Percentiles rank a stretch among this genome's conserved stretches.
Conservation (phyloP, 2,888 invertebrate genomes). For the Caenorhabditis doughertyi region DNA sequence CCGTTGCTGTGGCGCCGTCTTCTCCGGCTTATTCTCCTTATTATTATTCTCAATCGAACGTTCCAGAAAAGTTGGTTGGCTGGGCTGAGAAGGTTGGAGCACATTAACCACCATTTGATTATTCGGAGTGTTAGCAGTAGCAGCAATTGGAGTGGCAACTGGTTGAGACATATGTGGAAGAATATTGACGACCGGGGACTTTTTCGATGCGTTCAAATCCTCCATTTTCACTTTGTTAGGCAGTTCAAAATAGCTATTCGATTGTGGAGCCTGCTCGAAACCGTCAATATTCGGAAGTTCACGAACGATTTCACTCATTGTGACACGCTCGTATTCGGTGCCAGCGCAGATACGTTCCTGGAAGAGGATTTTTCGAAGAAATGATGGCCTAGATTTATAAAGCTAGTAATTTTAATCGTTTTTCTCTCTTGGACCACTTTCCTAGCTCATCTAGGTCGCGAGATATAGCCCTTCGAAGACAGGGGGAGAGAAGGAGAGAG, state of each 20-base stretch:
- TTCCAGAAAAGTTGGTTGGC: conserved; percentile 5
- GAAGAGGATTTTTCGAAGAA: too few relatives aligned
- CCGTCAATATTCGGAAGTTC: conserved; percentile 40
- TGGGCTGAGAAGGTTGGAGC: background rate
- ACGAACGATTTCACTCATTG: conserved; percentile 36
- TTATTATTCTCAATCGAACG: background rate
- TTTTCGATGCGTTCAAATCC: conserved; percentile 1
- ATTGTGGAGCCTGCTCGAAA: conserved; percentile 21
- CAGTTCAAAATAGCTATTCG: conserved; percentile 38
- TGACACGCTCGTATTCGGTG: conserved; percentile 24
- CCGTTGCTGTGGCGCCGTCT: too few relatives aligned
- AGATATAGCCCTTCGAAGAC: too few relatives aligned
- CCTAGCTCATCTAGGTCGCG: too few relatives aligned
- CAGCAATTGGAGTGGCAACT: background rate
- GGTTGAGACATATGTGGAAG: conserved; percentile 45
- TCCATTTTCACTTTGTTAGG: background rate
- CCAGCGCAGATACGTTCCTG: conserved; percentile 38
- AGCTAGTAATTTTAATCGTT: too few relatives aligned
- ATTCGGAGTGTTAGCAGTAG: background rate
- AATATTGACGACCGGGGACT: conserved; percentile 21
- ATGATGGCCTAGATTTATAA: too few relatives aligned
- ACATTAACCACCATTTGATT: too few relatives aligned
- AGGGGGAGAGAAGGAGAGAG: too few relatives aligned
- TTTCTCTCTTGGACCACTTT: too few relatives aligned
- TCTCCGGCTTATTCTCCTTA: background rate